Conservation (phyloP, 2,888 invertebrate genomes). For the Exocentrus adspersus region DNA sequence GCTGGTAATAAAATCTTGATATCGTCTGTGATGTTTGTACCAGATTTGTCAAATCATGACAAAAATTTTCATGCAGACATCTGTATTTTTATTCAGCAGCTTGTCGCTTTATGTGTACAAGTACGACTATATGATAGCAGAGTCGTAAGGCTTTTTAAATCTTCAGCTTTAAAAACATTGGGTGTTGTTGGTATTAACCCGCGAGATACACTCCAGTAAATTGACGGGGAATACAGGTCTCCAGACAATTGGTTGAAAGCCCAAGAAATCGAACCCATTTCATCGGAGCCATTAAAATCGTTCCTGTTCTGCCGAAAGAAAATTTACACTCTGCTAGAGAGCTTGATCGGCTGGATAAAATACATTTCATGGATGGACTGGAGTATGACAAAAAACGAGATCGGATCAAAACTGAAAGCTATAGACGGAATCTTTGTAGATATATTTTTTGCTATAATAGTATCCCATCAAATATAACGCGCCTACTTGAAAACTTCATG, state of each 20-base stretch:
- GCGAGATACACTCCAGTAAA: not conserved
- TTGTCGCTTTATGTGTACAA: too few relatives aligned
- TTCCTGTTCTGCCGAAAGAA: not conserved
- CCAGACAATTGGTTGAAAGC: not conserved
- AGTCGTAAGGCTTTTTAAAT: not conserved
- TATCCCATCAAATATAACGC: too few relatives aligned
- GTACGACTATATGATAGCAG: too few relatives aligned
- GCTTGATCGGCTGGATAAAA: conserved; percentile 1
- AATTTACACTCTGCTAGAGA: not conserved
- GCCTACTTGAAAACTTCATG: too few relatives aligned
- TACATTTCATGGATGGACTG: not conserved
- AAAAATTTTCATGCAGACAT: too few relatives aligned
- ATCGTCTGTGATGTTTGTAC: too few relatives aligned
- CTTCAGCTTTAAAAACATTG: not conserved
- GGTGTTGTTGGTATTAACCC: not conserved
- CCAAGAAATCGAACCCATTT: not conserved
- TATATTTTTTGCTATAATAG: too few relatives aligned
- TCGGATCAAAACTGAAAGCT: not conserved
- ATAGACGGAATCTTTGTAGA: too few relatives aligned
- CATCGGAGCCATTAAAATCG: not conserved
- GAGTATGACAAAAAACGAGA: not conserved
- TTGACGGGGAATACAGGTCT: not conserved
- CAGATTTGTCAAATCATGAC: too few relatives aligned
- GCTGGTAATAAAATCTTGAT: too few relatives aligned
- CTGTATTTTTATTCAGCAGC: too few relatives aligned